phyloP scores from a whole-genome alignment of 2,888 invertebrate genomes.

The Caenorhabditis japonica region DNA sequence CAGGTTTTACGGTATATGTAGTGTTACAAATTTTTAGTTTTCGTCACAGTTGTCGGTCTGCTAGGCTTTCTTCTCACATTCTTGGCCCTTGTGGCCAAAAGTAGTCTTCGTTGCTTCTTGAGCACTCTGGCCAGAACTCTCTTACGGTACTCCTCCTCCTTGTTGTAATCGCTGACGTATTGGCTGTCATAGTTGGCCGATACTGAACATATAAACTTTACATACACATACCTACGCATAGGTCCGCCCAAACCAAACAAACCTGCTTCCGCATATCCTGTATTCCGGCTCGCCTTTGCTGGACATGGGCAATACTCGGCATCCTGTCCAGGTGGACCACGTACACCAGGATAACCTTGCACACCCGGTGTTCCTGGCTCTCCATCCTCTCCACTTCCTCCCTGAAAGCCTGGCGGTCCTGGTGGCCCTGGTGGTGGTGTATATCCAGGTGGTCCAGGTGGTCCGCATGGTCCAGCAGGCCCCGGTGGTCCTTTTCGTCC shows the following conservation, averaged over 20 bases:
- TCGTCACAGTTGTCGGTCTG: too few species aligned
- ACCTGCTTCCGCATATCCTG: constrained; percentile 20
- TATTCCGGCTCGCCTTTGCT: constrained; percentile 11
- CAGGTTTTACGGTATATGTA: too few species aligned
- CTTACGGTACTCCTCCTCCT: constrained; percentile 48
- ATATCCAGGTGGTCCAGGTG: constrained; percentile 50
- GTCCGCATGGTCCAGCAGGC: constrained; percentile 31
- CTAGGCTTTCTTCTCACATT: constrained; percentile 50
- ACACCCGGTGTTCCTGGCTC: constrained; percentile 37
- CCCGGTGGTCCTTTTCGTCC: constrained; percentile 49
- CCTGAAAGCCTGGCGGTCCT: constrained; percentile 39
- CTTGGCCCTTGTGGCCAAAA: constrained; percentile 43
- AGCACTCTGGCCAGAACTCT: constrained; percentile 47
- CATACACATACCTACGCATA: not conserved
- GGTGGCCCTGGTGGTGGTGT: constrained; percentile 55
- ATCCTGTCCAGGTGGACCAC: constrained; percentile 49
- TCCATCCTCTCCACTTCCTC: constrained; percentile 37
- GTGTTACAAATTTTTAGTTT: too few species aligned
- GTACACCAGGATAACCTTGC: constrained; percentile 37
- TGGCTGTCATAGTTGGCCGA: constrained; percentile 30
- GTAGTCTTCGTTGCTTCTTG: constrained; percentile 45
- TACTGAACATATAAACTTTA: not conserved
- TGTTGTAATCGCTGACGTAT: constrained; percentile 30
- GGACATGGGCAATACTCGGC: constrained; percentile 58
- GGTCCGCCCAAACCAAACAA: not conserved